Evolutionary conservation across 2,113 vertebrate genomes (phyloP), one percentile per base, ranked within the genome.

Genomic region (Reinhardtius hippoglossoides): DNA sequence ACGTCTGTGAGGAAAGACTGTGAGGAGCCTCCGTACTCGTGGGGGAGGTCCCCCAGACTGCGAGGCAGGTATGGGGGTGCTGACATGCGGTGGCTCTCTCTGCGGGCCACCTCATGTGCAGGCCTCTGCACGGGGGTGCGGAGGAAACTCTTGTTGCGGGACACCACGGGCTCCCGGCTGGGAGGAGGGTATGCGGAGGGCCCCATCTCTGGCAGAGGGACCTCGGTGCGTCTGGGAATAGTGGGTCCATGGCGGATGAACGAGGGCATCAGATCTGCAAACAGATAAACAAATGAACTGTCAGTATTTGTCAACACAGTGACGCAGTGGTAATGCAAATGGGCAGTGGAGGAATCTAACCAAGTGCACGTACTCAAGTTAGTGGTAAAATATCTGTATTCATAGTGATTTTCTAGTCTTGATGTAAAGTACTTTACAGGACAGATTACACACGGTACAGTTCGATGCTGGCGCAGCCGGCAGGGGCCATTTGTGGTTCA

Each of bases 201-300:
- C 0, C 90, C 83, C 23, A 96, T 83, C 48, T 97, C 97, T 20
- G 96, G 93, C 69, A 96, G 93, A 58, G 96, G 96, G 62, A 97
- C 89, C 83, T 98, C 97, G 20, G 95, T 94, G 72, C 98, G 95
- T 83, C 98, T 93, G 18, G 97, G 97, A 81, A 99, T 98, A 78
- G 97, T 99, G 21, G 98, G 98, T 54, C 97, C 97, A 65, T 99
- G 98, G n/a, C 98, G 97, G 89, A 99, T 98, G 71, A 99, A 99
- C 0, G 98, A 98, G 86, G 98, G 97, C 97, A 99, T 98, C 74
- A 99, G 95, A 95, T 97, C 98, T 98, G 89, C 0, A 52, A 71
- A 76, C 64, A 64, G 14, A 48, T 31, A 20, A 71, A 37, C 1
- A 7, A 9, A 2, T 5, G 1, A 46, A 42, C 12, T 21, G 55